Evolutionary conservation across 2,113 vertebrate species (phyloP).

Genomic region (Carollia perspicillata): DNA sequence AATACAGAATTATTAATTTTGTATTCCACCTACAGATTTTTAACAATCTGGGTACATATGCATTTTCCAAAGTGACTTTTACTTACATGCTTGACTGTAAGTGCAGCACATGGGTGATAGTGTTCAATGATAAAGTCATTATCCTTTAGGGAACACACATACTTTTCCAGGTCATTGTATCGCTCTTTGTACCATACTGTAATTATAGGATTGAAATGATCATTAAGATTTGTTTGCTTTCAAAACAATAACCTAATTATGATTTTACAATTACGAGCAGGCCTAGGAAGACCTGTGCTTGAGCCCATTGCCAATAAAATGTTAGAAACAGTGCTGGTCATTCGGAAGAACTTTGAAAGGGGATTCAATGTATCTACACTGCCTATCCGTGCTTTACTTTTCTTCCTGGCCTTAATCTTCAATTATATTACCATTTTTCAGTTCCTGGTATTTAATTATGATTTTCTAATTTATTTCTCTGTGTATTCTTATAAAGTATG

Average conservation of each 20-base stretch:
- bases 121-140: conserved; percentile 66
- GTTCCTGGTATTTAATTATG: not conserved
- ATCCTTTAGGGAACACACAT: conserved; percentile 68
- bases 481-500: not conserved
- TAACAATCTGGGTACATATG: not conserved
- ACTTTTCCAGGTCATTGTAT: conserved; percentile 80
- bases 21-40: not conserved
- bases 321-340: not conserved
- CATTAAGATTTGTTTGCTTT: not conserved
- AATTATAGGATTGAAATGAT: conserved; percentile 24
- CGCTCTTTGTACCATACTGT: conserved; percentile 75
- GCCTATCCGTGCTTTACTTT: not conserved
- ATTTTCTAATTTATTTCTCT: not conserved
- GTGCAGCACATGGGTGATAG: conserved; percentile 75
- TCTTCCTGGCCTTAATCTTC: not conserved
- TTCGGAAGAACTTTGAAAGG: not conserved
- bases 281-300: not conserved
- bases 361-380: not conserved
- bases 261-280: not conserved
- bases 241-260: not conserved
- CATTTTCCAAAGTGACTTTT: not conserved
- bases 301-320: not conserved
- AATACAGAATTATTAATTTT: not conserved
- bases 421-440: not conserved
- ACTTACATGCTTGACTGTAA: conserved; percentile 78